phyloP scores from a whole-genome alignment of 2,797 vertebrate genomes.

The Dipus sagitta region DNA sequence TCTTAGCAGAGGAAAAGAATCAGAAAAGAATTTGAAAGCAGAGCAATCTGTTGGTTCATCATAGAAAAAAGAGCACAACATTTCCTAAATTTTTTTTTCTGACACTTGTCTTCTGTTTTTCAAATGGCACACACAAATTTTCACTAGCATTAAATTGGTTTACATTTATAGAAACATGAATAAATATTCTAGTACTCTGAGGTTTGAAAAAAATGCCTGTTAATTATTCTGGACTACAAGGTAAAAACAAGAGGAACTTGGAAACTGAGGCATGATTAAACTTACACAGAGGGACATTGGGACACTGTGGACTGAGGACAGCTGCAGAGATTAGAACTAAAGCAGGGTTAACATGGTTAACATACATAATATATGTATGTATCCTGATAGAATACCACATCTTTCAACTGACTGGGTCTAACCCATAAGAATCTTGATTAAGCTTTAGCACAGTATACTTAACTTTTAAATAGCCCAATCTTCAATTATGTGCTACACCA shows the following conservation, averaged over 20 bases:
- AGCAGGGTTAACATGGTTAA: background rate
- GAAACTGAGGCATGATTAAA: background rate
- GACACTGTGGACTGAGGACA: background rate
- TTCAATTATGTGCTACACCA: background rate
- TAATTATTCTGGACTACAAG: background rate
- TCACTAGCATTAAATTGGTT: background rate
- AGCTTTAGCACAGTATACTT: background rate
- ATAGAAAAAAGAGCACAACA: background rate
- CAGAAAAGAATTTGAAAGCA: slow-evolving; percentile 44
- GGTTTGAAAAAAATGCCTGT: background rate
- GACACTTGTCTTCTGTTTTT: slow-evolving; percentile 10
- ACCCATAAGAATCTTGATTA: background rate
- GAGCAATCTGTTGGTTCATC: slow-evolving; percentile 17
- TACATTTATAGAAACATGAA: slow-evolving; percentile 20
- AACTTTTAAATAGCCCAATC: background rate
- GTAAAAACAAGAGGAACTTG: background rate
- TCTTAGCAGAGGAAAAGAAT: slow-evolving; percentile 25
- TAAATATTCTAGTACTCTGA: background rate
- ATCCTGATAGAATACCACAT: background rate
- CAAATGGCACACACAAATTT: slow-evolving; percentile 43
- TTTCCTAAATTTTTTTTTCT: background rate
- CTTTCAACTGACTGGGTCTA: background rate
- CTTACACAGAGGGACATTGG: background rate
- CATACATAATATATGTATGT: background rate
- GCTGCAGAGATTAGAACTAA: background rate